Base-by-base conservation (phyloP, 2,797 vertebrate species). In the Rhinella marina region DNA sequence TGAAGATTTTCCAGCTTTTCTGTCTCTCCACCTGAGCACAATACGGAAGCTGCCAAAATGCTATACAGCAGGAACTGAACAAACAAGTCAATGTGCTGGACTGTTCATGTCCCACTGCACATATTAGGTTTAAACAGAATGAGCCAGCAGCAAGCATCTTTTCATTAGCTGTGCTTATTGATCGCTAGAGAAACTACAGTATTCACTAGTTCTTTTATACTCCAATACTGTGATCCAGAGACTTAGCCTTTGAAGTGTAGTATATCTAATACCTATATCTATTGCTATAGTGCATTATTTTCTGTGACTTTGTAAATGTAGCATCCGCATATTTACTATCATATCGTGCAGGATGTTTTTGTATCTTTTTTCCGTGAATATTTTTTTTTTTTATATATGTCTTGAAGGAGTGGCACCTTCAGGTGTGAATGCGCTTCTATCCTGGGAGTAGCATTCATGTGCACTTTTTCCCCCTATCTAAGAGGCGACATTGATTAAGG, bases 81-180 rank as follows among this genome's bases (percentile, higher is more conserved):
- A 87, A 87, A 87, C 72, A 82, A 82, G 80, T 66, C 70, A 75
- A 25, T 13, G 70, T 82, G 80, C 80, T 87, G 80, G 29, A 87
- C 68, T 52, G 81, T 75, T 61, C 59, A 62, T 75, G 78, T 82
- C 70, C 86, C 81, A 83, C 50, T 83, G 86, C 59, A 87, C 81
- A 87, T 61, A 87, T 83, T 87, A 87, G 19, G 16, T 87, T 57
- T 68, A 70, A 83, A 83, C 8, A 77, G 19, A 87, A 83, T 78
- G 75, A 78, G 62, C 72, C 73, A 41, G 70, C 61, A 76, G 57
- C 72, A 59, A 87, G 19, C 61, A 76, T 77, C 86, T 87, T 83
- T 87, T 87, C 59, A 83, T 83, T 83, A 87, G 41, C 68, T 41
- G 59, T 32, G 81, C 70, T 64, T 83, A 77, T 78, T 82, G 86